phyloP scores from a whole-genome alignment of 2,888 invertebrate species.

The Chymomyza amoena region DNA sequence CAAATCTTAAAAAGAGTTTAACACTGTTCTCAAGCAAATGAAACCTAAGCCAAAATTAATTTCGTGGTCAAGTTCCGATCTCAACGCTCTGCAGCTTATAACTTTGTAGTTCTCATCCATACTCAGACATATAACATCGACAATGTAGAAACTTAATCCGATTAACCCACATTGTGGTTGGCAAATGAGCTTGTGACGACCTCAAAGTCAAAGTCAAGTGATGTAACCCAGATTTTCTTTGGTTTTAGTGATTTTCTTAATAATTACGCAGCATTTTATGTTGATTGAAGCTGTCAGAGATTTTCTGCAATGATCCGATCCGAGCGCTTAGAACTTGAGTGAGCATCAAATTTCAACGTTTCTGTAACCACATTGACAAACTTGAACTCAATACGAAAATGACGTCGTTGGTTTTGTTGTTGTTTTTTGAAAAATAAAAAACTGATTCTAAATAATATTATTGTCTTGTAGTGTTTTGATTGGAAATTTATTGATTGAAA shows the following conservation, averaged over 20 bases:
- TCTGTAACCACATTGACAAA: conserved; percentile 4
- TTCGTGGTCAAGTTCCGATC: neutral
- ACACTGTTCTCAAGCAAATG: too few species aligned
- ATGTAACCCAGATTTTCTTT: conserved; percentile 45
- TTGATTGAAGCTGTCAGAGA: conserved; percentile 11
- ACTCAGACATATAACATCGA: neutral
- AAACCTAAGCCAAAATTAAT: neutral
- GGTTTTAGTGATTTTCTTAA: conserved; percentile 9
- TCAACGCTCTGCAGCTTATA: neutral
- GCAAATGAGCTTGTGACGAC: conserved; percentile 27
- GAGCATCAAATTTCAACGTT: conserved; percentile 17
- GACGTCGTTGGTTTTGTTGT: conserved; percentile 11
- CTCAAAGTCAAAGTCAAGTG: conserved; percentile 56
- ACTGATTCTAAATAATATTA: too few species aligned
- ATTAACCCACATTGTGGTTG: conserved; percentile 14
- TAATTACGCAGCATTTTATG: conserved; percentile 29
- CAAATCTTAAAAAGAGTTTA: too few species aligned
- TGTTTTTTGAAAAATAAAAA: neutral
- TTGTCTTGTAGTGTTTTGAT: too few species aligned
- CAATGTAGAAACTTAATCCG: neutral
- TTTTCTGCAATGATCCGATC: neutral
- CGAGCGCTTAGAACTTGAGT: conserved; percentile 6
- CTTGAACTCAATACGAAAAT: conserved; percentile 24
- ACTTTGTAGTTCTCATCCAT: neutral
- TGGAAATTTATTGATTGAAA: too few species aligned